Evolutionary conservation across 2,888 invertebrate species (phyloP), one percentile per base, ranked within the genome.

Genomic region (Pristionchus exspectatus): DNA sequence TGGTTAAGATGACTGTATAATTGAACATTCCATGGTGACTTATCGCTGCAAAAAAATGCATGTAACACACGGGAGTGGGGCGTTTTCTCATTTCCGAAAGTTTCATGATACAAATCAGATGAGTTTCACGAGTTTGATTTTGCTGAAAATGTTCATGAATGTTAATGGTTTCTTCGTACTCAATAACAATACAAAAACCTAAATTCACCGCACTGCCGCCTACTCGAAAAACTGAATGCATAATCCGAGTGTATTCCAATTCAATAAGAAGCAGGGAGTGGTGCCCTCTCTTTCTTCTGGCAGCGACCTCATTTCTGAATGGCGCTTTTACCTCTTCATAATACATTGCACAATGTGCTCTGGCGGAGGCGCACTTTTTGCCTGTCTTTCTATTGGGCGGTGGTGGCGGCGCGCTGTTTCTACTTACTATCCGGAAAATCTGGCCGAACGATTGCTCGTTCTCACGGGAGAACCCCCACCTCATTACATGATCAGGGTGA

Each of bases 401-500:
- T 38, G 74, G 21, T 38, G 44, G 44, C 44, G 44, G 44, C 44
- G 44, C 44, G 44, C 7, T 50, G 44, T 50, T 50, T 50, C 44
- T 50, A 50, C 38, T 38, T 30, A n/a, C 74, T 38, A 44, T 77
- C 74, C 74, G 33, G 38, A 24, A 38, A 77, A 77, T 77, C 44
- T 69, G 69, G 69, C 27, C 66, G 66, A 18, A 30, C 74, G 2
- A 2, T n/a, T 44, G 18, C 74, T 77, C 74, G 38, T n/a, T 77
- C 74, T 44, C 74, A 77, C 44, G 21, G 18, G 30, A 77, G 44
- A 38, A 44, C 4, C 10, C 44, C 74, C 33, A 38, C 21, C 30
- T 77, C 74, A 77, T 77, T 77, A 77, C 74, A 77, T 44, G 74
- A 63, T 63, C n/a, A 63, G 56, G 56, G 21, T 63, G 63, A 69